Evolutionary conservation across 2,797 vertebrate species (phyloP).

Genomic region (Decapterus maruadsi): DNA sequence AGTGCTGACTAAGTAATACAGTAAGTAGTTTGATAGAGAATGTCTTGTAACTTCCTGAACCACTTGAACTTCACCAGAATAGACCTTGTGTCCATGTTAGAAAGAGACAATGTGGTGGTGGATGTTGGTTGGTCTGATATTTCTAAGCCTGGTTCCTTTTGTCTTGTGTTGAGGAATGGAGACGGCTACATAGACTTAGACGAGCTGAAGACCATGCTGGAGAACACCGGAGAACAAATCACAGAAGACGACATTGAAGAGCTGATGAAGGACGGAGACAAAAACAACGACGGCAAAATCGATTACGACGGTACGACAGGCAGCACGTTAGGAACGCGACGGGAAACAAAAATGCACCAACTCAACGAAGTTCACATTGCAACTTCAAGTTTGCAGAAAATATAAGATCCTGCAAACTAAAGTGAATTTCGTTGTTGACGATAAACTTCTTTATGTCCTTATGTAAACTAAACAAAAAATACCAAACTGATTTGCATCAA

Average conservation of each 20-base stretch:
- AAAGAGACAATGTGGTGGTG: not conserved
- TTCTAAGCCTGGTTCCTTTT: constrained; percentile 8
- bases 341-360: not conserved
- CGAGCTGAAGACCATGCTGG: constrained; percentile 86
- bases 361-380: not conserved
- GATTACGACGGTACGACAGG: constrained; percentile 85
- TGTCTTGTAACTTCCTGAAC: not conserved
- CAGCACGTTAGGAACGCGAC: not conserved
- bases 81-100: not conserved
- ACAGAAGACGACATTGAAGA: constrained; percentile 89
- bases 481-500: no score
- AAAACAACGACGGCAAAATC: constrained; percentile 89
- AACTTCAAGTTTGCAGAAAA: no score
- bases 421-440: no score
- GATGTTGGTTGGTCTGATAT: not conserved
- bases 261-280: constrained; percentile 89
- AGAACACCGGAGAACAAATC: constrained; percentile 86
- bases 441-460: no score
- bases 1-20: not conserved
- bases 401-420: no score
- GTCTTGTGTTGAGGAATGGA: constrained; percentile 79
- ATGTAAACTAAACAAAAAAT: no score
- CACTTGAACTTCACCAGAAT: not conserved
- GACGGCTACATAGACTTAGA: constrained; percentile 89
- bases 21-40: no score